A percentile compares a stretch with the other conserved stretches of the same genome.
Conservation (phyloP, 2,888 invertebrate genomes). For the Oxystoma pomonae region DNA sequence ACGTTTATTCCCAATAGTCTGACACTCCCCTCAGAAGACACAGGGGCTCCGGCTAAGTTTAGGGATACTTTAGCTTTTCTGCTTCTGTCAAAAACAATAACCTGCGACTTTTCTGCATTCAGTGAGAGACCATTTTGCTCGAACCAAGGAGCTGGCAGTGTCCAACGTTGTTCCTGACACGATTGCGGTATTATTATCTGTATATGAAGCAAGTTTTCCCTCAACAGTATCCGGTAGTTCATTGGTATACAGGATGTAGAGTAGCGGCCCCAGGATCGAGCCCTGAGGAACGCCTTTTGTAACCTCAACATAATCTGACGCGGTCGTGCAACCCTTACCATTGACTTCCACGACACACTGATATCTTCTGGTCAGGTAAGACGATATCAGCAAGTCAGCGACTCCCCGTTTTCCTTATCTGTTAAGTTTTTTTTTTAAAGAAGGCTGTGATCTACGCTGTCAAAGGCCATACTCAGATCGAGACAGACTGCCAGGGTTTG, state of each 20-base stretch:
- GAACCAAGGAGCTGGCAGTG: slow-evolving; percentile 1
- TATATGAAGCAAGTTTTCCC: neutral
- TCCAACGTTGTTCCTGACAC: neutral
- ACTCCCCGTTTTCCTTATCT: slow-evolving; percentile 2
- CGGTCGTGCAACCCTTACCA: slow-evolving; percentile 1
- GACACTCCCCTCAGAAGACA: neutral
- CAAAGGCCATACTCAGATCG: slow-evolving; percentile 11
- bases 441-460: neutral
- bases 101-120: slow-evolving; percentile 3
- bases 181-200: neutral
- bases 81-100: neutral
- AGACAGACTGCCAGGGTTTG: slow-evolving; percentile 2
- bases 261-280: neutral
- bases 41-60: neutral
- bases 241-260: slow-evolving; percentile 5
- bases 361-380: neutral
- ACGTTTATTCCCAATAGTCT: neutral
- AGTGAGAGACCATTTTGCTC: neutral
- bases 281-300: neutral
- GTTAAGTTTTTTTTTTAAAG: neutral
- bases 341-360: neutral
- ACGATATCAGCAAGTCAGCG: neutral
- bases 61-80: neutral
- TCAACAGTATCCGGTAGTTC: neutral
- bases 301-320: neutral